Conservation (phyloP, 53 echinoderm and acorn worm genomes). For the Arbacia lixula region DNA sequence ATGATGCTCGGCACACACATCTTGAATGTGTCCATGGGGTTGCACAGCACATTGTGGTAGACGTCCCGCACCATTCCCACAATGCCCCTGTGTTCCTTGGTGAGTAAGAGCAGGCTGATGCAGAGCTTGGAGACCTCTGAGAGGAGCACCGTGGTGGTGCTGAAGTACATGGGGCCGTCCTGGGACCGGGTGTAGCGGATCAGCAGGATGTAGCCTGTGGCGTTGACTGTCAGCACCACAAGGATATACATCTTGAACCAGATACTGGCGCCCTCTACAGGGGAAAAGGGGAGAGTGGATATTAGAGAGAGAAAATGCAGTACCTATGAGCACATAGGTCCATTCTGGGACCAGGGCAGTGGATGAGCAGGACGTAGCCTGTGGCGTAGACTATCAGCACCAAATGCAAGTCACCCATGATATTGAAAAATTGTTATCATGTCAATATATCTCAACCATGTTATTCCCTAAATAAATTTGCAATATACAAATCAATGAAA, state of each 20-base stretch:
- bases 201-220: constrained; percentile 90
- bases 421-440: too few relatives aligned
- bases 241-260: constrained; percentile 92
- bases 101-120: constrained; percentile 78
- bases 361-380: constrained; percentile 69
- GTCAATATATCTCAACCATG: too few relatives aligned
- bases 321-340: too few relatives aligned
- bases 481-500: too few relatives aligned
- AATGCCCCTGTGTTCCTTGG: constrained; percentile 73
- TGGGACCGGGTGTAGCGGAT: constrained; percentile 83
- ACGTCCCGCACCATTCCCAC: constrained; percentile 87
- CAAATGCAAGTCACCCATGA: constrained; percentile 63
- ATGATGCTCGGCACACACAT: constrained; percentile 97
- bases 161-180: constrained; percentile 74
- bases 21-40: constrained; percentile 84
- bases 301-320: too few relatives aligned
- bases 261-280: constrained; percentile 75
- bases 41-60: constrained; percentile 83
- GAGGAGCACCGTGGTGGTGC: constrained; percentile 91
- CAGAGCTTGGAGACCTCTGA: constrained; percentile 89
- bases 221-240: constrained; percentile 89
- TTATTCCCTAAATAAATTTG: too few relatives aligned
- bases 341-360: too few relatives aligned
- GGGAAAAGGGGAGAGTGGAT: neutral
- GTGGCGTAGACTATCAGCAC: constrained; percentile 73